Evolutionary conservation across 2,888 invertebrate species (phyloP).

Genomic region (Dynastes grantii): DNA sequence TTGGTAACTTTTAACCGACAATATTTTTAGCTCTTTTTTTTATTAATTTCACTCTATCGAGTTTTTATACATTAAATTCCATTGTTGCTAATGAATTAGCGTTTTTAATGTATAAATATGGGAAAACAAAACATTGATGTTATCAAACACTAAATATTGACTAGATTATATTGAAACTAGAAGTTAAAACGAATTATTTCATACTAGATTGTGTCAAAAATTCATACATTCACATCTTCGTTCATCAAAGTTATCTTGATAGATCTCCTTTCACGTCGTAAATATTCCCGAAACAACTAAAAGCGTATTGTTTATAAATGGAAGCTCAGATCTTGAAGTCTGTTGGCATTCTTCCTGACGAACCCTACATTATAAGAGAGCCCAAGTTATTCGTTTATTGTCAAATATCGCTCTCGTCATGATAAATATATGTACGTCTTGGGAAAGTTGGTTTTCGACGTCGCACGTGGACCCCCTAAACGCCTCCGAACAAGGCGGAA

Average conservation of each 20-base stretch:
- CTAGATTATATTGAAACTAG: too few relatives aligned
- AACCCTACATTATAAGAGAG: slow-evolving; percentile 25
- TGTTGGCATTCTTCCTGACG: slow-evolving; percentile 18
- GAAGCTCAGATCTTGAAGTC: not conserved
- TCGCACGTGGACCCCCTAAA: slow-evolving; percentile 27
- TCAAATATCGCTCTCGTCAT: slow-evolving; percentile 30
- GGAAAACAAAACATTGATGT: too few relatives aligned
- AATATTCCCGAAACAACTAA: not conserved
- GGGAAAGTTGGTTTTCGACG: not conserved
- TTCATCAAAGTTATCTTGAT: not conserved
- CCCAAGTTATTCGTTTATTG: slow-evolving; percentile 44
- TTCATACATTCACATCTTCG: too few relatives aligned
- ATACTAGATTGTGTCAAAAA: too few relatives aligned
- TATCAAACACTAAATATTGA: too few relatives aligned
- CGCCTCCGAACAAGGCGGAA: slow-evolving; percentile 8
- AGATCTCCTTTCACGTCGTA: not conserved
- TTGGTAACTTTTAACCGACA: too few relatives aligned
- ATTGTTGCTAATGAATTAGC: too few relatives aligned
- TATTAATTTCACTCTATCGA: too few relatives aligned
- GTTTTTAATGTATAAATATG: too few relatives aligned
- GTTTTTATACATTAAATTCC: too few relatives aligned
- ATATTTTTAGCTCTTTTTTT: too few relatives aligned
- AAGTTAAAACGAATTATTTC: too few relatives aligned
- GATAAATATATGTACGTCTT: slow-evolving; percentile 25
- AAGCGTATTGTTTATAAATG: slow-evolving; percentile 24